phyloP scores from a whole-genome alignment of 2,888 invertebrate species.

The Chironomus tentans region DNA sequence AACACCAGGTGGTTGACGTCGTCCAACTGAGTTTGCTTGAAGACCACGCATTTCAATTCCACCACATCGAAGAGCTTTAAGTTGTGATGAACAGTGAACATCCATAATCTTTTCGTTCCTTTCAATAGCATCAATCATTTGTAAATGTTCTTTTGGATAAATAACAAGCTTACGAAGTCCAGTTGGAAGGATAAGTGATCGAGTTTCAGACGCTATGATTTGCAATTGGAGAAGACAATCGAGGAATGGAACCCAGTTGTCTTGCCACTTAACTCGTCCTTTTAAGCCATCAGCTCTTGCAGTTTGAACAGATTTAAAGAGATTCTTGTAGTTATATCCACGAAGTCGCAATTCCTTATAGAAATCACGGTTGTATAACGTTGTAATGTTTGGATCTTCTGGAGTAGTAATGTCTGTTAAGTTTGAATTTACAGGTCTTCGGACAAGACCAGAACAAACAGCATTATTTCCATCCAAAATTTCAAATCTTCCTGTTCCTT shows the following conservation, averaged over 20 bases:
- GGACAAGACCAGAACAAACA: constrained; percentile 61
- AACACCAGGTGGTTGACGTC: constrained; percentile 55
- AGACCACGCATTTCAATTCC: constrained; percentile 71
- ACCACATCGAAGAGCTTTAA: constrained; percentile 49
- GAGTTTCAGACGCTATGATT: constrained; percentile 58
- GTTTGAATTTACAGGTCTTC: constrained; percentile 45
- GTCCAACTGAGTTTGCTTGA: constrained; percentile 63
- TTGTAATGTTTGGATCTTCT: constrained; percentile 33
- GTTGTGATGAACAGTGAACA: constrained; percentile 35
- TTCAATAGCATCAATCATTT: constrained; percentile 39
- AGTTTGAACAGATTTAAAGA: constrained; percentile 35
- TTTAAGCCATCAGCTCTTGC: constrained; percentile 38
- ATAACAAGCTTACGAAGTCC: constrained; percentile 61
- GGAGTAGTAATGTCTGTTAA: not conserved
- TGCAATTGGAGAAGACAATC: constrained; percentile 82
- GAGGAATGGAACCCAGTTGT: constrained; percentile 81
- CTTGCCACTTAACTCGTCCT: constrained; percentile 53
- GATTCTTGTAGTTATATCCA: constrained; percentile 53
- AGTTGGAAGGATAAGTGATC: constrained; percentile 66
- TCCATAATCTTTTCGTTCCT: constrained; percentile 36
- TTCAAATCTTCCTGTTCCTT: constrained; percentile 52
- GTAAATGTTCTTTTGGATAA: constrained; percentile 53
- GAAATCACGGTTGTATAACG: constrained; percentile 52
- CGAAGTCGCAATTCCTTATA: constrained; percentile 62
- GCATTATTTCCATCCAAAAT: constrained; percentile 59